Base-by-base conservation (phyloP, 92 coral and sea anemone species). In the Nematostella vectensis region DNA sequence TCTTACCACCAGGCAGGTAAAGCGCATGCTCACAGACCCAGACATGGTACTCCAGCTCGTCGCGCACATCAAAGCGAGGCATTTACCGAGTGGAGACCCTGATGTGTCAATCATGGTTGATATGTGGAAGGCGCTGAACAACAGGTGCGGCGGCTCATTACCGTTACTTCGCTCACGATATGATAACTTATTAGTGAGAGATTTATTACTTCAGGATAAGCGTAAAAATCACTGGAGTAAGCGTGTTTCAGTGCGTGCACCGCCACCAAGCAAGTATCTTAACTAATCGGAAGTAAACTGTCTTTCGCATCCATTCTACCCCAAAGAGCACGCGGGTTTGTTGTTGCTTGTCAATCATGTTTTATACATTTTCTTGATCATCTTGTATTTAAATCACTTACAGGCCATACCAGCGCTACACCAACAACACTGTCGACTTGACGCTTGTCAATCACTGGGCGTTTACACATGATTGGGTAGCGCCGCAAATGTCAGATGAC, bases 101-200 rank as follows among this genome's bases (percentile, higher is more conserved):
- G 69, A 55, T 29, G 63, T 27, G 1, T 50, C 48, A 28, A 54
- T 75, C 12, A 50, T 43, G 20, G 65, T 67, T 12, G 81, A 75
- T 26, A 67, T 75, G 81, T 75, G 81, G 81, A 67, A 58, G 51
- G 57, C 60, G 39, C 81, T 75, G 9, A 75, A 75, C 38, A 70
- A 63, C 48, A 67, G 81, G 75, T 67, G 25, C 12, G 11, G 3
- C n/a, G n/a, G n/a, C n/a, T n/a, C n/a, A n/a, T n/a, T n/a, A n/a
- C 2, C 9, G 4, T 3, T 25, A n/a, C n/a, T n/a, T n/a, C n/a
- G n/a, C n/a, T n/a, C n/a, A n/a, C n/a, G n/a, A n/a, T 23, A 43
- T 8, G 21, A 8, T 8, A 3, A 16, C 3, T 3, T 8, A 16
- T 2, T 23, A 37, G 21, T 43, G 8, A 18, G 21, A 43, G n/a